Conservation (phyloP, 1,140 invertebrate species). For the Geopemphigus sp. region DNA sequence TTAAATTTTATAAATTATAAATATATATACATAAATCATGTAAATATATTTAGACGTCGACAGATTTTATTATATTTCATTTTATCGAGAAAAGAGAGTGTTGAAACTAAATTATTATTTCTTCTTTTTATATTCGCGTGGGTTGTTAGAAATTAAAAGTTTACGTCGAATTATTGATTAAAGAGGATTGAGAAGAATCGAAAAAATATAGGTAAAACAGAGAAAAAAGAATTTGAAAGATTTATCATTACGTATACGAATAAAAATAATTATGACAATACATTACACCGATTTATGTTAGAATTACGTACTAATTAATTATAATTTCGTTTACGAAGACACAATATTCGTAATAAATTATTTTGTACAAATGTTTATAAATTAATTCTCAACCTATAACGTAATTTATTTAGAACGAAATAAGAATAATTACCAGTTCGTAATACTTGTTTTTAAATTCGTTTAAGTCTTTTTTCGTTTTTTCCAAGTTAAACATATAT, state of each 20-base stretch:
- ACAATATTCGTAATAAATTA: background rate
- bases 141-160: too few species aligned
- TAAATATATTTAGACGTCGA: background rate
- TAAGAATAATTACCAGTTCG: conserved; percentile 33
- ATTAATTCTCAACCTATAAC: background rate
- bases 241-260: too few species aligned
- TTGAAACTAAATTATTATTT: too few species aligned
- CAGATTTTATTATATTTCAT: background rate
- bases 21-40: too few species aligned
- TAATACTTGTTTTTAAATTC: conserved; percentile 46
- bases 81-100: background rate
- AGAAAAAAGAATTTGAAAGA: too few species aligned
- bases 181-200: too few species aligned
- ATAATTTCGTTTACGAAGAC: too few species aligned
- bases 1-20: too few species aligned
- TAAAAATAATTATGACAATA: background rate
- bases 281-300: background rate
- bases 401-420: background rate
- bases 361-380: background rate
- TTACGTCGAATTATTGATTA: too few species aligned
- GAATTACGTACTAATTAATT: background rate
- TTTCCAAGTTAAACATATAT: conserved; percentile 6
- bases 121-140: too few species aligned
- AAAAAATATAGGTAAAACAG: too few species aligned
- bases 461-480: conserved; percentile 36